A percentile compares a stretch with the other conserved stretches of the same genome.
Evolutionary conservation across 2,797 vertebrate genomes (phyloP).

Genomic region (Ctenopoma kingsleyae): DNA sequence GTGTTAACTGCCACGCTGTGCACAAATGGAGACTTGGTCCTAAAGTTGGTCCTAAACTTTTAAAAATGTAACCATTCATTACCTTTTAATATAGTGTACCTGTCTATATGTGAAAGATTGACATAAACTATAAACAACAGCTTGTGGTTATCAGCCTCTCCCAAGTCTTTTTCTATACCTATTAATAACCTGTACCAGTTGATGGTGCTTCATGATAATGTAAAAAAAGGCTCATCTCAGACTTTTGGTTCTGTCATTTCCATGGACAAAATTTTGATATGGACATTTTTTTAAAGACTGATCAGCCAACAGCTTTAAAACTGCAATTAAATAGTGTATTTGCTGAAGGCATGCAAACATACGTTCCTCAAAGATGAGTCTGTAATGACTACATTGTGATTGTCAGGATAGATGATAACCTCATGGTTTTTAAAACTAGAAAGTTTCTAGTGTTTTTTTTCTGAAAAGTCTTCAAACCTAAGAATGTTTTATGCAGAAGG

Average conservation of each 20-base stretch:
- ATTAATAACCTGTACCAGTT: constrained; percentile 22
- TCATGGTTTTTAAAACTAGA: too few relatives aligned
- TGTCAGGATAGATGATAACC: neutral
- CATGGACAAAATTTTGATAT: neutral
- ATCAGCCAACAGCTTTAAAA: neutral
- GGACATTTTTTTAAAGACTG: neutral
- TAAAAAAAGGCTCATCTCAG: constrained; percentile 28
- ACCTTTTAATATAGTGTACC: too few relatives aligned
- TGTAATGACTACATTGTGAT: neutral
- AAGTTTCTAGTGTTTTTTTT: too few relatives aligned
- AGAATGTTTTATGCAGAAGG: neutral
- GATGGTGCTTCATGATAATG: constrained; percentile 24
- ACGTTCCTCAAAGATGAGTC: too few relatives aligned
- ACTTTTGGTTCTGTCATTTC: constrained; percentile 19
- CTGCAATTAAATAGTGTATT: too few relatives aligned
- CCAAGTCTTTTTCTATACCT: constrained; percentile 5
- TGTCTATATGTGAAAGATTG: neutral
- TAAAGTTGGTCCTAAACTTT: constrained; percentile 19
- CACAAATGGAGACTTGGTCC: constrained; percentile 25
- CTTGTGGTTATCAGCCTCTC: constrained; percentile 10
- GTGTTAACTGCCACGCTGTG: constrained; percentile 32
- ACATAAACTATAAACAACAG: constrained; percentile 2
- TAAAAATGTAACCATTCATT: constrained; percentile 9
- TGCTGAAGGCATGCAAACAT: neutral
- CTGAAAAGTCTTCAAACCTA: constrained; percentile 2